Base-by-base conservation (phyloP, 2,888 invertebrate species). In the Halictus quadricinctus region DNA sequence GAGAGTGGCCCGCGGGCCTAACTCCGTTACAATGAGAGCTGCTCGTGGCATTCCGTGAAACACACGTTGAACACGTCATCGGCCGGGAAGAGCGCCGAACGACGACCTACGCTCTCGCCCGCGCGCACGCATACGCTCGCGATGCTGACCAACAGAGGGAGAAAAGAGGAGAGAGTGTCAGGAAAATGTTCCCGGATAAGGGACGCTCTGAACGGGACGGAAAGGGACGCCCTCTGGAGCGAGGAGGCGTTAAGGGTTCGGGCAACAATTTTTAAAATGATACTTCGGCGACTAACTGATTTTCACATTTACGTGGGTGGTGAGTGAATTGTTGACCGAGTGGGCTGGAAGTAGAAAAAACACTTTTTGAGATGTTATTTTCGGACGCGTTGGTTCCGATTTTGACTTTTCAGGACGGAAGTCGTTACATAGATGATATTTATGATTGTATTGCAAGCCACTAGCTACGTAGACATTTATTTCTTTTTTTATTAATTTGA, bases 21-120 rank as follows among this genome's bases (percentile, higher is more conserved):
- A 88, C 89, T 91, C 91, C 90, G 90, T 93, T 93, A 93, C 93
- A 92, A 93, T 93, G 92, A 93, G 89, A 89, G 91, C 90, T 89
- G 93, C 90, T 91, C 89, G 88, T 92, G 92, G 91, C 93, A 93
- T 92, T 91, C 91, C 92, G 91, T 89, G 90, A 93, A 93, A 93
- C 92, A 54, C 54, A 54, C 54, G 89, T 87, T 86, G 88, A 89
- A 90, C 88, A 89, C 92, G 90, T 91, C 92, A 90, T 92, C 92
- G 88, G 87, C 84, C 75, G 82, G 84, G 84, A 84, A 88, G 87
- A 89, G 79, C 84, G 79, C 78, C 80, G 81, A 88, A 85, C 85
- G 75, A 78, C 78, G 84, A 83, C 78, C 82, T 81, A 72, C 82
- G 70, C 78, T 69, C 41, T 69, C 69, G 25, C 25, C 54, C 58